These are phyloP conservation scores for Acyrthosiphon pisum DNA, from an alignment of 1,140 invertebrate genomes.

Conservation along the genomic window DNA sequence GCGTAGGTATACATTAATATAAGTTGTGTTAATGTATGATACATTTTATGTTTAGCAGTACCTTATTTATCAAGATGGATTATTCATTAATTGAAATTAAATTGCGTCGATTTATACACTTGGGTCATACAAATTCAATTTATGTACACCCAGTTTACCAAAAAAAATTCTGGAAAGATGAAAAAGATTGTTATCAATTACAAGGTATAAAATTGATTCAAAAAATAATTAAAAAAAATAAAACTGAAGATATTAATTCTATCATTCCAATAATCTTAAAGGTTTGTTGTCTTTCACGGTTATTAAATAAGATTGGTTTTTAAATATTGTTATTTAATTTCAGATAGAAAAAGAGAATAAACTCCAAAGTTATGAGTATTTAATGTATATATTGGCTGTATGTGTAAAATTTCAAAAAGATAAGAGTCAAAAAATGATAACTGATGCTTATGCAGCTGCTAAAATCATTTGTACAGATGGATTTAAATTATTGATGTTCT, in stretches of 20 bases:
- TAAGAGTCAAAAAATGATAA: background rate
- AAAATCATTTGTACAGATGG: background rate
- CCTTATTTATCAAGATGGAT: background rate
- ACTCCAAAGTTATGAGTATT: background rate
- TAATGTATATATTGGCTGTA: background rate
- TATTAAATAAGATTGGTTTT: background rate
- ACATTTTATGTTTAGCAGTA: too few relatives aligned
- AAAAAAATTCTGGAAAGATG: background rate
- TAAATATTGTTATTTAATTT: background rate
- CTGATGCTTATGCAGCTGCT: background rate
- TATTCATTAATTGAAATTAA: conserved; percentile 29
- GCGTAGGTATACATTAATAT: too few relatives aligned
- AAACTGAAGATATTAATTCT: background rate
- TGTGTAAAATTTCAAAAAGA: background rate
- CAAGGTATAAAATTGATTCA: background rate
- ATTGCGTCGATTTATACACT: background rate
- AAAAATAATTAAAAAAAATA: background rate
- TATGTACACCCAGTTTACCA: background rate
- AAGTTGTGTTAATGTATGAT: too few relatives aligned
- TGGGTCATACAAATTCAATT: background rate
- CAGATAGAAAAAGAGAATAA: background rate
- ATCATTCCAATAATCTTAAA: conserved; percentile 36
- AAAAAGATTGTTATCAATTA: background rate
- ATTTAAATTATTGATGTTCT: conserved; percentile 5
- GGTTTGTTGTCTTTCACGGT: background rate